Base-by-base conservation (phyloP, 2,888 invertebrate genomes). In the Drosophila imparisetae region DNA sequence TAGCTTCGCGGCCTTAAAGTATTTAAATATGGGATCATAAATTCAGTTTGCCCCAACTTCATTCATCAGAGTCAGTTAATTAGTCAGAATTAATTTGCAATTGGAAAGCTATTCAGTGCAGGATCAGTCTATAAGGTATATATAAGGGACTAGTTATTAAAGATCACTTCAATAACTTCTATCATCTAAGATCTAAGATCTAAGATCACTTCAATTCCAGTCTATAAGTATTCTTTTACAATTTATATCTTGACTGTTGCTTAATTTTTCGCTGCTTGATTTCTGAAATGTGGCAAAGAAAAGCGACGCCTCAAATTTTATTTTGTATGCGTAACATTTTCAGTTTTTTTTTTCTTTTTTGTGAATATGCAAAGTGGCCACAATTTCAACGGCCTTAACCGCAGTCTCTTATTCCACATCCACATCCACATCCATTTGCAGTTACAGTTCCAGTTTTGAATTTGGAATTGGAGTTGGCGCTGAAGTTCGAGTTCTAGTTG, bases 341-440 rank as follows among this genome's bases (percentile, higher is more conserved):
- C 2, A 15, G 4, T 10, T 27, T 3, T 78, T 13, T 7, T 27
- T 1, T 10, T 15, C 1, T 11, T 59, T 50, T 52, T 65, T 63
- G 67, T 78, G 55, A 36, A 55, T 75, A 78, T 78, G 79, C 79
- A 78, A 78, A 78, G 64, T 61, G 59, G 27, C n/a, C 24, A 38
- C 40, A 62, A 34, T 52, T 61, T 21, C 30, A 32, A 13, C 13
- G 32, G 15, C 36, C 36, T 36, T 24, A 54, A 27, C 54, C 54
- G 50, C 52, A 57, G 27, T 64, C 49, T 45, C 45, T 24, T 13
- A 24, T 45, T 15, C 45, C 24, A 45, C 21, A 24, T 24, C 15
- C 36, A 36, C 15, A 36, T 42, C 27, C 45, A 45, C 2, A 3
- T 13, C 21, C 21, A 45, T 21, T 24, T 24, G 21, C 59, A 58